These are phyloP conservation scores for Lasioglossum pauxillum DNA, from an alignment of 2,888 invertebrate species.

Conservation along the genomic window DNA sequence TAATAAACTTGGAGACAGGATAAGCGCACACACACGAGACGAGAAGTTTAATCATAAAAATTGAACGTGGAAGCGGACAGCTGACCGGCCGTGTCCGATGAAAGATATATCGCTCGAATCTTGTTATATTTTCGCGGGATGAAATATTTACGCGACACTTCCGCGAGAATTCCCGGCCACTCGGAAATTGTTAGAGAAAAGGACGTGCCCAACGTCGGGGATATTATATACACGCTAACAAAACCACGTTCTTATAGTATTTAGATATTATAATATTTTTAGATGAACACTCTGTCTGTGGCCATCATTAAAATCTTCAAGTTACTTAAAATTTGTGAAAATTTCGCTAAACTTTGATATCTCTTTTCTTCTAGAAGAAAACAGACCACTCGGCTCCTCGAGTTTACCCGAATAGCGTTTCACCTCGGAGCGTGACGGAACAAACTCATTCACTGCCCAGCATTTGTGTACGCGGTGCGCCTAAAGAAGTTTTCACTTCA, in stretches of 20 bases:
- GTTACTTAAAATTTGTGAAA: neutral
- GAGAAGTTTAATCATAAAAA: constrained; percentile 59
- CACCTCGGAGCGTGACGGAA: too few relatives aligned
- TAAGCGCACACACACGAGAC: constrained; percentile 12
- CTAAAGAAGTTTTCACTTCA: too few relatives aligned
- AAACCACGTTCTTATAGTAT: neutral
- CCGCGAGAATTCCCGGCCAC: constrained; percentile 18
- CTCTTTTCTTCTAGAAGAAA: neutral
- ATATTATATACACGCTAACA: neutral
- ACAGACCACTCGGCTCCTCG: too few relatives aligned
- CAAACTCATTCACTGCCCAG: too few relatives aligned
- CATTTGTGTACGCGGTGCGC: too few relatives aligned
- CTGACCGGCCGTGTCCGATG: constrained; percentile 37
- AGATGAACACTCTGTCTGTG: neutral
- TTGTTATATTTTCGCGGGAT: constrained; percentile 51
- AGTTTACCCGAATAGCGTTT: too few relatives aligned
- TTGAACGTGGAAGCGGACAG: constrained; percentile 55
- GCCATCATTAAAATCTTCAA: neutral
- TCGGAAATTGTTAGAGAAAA: neutral
- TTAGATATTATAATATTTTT: neutral
- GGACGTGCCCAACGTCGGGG: neutral
- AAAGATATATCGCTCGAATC: constrained; percentile 56
- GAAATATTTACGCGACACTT: constrained; percentile 38
- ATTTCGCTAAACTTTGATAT: neutral
- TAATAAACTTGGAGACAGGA: constrained; percentile 43